phyloP scores from a whole-genome alignment of 2,113 vertebrate genomes.

The Plecturocebus donacophilus region DNA sequence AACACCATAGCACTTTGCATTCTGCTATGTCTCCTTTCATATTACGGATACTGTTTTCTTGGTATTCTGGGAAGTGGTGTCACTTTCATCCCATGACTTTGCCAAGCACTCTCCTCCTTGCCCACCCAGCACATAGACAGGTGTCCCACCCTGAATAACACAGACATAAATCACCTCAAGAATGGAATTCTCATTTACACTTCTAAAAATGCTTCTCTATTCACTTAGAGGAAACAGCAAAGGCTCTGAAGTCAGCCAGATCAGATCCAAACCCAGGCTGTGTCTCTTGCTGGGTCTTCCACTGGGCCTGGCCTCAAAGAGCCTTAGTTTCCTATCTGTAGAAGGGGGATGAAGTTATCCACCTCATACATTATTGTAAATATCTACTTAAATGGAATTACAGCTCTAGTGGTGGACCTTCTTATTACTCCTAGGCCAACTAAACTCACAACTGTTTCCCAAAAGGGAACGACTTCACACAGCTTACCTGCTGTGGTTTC shows the following conservation, averaged over 20 bases:
- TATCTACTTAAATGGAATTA: neutral
- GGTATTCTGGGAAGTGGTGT: neutral
- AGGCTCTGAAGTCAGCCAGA: neutral
- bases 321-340: neutral
- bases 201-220: neutral
- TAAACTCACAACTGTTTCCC: neutral
- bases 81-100: neutral
- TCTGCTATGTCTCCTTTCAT: neutral
- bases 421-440: neutral
- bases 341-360: neutral
- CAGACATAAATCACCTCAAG: neutral
- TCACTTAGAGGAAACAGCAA: neutral
- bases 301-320: neutral
- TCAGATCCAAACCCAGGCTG: neutral
- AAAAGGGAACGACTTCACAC: neutral
- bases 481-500: neutral
- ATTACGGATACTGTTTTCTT: neutral
- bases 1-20: neutral
- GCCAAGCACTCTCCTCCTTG: neutral
- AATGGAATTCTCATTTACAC: neutral
- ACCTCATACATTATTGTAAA: neutral
- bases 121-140: rapidly evolving
- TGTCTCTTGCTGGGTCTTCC: neutral
- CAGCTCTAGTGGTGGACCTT: neutral
- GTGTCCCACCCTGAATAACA: neutral